Base-by-base conservation (phyloP, 2,888 invertebrate genomes). In the Alcis repandata region DNA sequence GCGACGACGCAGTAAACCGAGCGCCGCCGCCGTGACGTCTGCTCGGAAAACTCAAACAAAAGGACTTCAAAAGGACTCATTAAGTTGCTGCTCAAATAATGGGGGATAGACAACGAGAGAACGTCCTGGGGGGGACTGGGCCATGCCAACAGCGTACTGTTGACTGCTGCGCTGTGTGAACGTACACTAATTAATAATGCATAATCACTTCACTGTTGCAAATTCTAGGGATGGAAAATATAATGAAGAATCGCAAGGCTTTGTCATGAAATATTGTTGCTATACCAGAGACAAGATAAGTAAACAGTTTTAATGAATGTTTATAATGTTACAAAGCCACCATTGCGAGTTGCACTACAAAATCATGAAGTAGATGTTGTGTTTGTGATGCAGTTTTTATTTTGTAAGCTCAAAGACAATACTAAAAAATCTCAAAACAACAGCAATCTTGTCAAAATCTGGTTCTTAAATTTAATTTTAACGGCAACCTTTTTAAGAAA, bases 61-160 rank as follows among this genome's bases (percentile, higher is more conserved):
- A 83, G 84, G 77, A 79, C 84, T 81, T 86, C 85, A 85, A 87
- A 84, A 85, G 84, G 84, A 80, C 83, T 88, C 85, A 86, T 87
- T 87, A 87, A 85, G 84, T 84, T 79, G 76, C 79, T 82, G 72
- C 80, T 86, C 84, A 84, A 87, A 88, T 84, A 88, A 84, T 79
- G 79, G 79, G 53, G 69, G 32, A 27, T 51, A 51, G 36, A 54
- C 59, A 59, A 40, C 52, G 58, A 15, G 17, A 36, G 45, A 53
- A 45, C 43, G 22, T 46, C 46, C 48, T 32, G 32, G 48, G 22
- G 45, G 46, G 46, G 27, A 11, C 6, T 13, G 10, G 27, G 27
- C 1, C 2, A 7, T 17, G 46, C 46, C 48, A 32, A 17, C 48
- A 49, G 33, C 33, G 13, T 20, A 36, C 45, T 45, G 58, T 38